Percentiles rank a stretch among this genome's conserved stretches.
Conservation (phyloP, 2,113 vertebrate species). For the Hypomesus transpacificus region DNA sequence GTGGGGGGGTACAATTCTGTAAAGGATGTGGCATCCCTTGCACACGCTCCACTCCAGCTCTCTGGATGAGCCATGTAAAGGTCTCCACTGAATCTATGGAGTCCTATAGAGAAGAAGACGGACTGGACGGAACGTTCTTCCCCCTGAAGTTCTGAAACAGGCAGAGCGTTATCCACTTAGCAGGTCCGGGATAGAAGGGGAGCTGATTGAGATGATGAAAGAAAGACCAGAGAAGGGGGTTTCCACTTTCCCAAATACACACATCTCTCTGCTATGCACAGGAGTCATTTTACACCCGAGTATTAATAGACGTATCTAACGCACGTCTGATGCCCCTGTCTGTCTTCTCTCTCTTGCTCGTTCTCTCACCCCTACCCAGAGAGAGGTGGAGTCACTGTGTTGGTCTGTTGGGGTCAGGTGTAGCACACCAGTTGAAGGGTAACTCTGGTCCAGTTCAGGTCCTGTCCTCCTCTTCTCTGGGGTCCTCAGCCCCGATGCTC, state of each 20-base stretch:
- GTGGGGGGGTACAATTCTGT: no score
- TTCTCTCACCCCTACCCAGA: conserved; percentile 12
- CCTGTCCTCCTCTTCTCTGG: background rate
- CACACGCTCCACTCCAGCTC: no score
- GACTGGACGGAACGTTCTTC: background rate
- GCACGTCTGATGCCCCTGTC: conserved; percentile 17
- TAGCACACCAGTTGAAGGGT: conserved; percentile 27
- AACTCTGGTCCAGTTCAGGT: conserved; percentile 6
- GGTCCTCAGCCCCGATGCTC: conserved; percentile 5
- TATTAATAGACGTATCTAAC: conserved; percentile 50
- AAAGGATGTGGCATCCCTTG: no score
- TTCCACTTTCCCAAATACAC: conserved; percentile 42
- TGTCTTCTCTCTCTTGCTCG: conserved; percentile 10
- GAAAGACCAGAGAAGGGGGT: conserved; percentile 20
- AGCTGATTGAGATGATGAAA: background rate
- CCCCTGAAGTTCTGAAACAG: no score
- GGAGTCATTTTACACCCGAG: conserved; percentile 78
- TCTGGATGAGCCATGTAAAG: no score
- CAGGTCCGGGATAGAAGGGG: no score
- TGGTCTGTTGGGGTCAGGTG: conserved; percentile 31
- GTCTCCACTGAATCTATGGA: no score
- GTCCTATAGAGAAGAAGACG: background rate
- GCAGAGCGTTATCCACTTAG: background rate
- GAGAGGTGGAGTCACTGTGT: conserved; percentile 46
- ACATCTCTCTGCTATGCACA: conserved; percentile 66